phyloP scores from a whole-genome alignment of 2,888 invertebrate species.

The Lutraria lutraria region DNA sequence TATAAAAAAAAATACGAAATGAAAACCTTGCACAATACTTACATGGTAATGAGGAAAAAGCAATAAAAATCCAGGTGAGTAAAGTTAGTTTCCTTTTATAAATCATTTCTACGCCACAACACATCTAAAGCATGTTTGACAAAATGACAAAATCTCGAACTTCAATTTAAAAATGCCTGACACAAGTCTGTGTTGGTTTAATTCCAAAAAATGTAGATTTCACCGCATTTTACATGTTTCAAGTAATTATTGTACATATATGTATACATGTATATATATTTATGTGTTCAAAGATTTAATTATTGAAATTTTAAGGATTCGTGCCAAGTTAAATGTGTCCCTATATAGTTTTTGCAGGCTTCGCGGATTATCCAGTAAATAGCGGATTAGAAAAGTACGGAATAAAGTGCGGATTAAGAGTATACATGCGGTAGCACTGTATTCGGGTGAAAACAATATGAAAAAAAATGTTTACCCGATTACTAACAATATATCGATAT shows the following conservation, averaged over 20 bases:
- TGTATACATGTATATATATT: not conserved
- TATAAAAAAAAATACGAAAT: too few relatives aligned
- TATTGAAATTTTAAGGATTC: not conserved
- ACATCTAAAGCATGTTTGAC: not conserved
- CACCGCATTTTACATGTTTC: not conserved
- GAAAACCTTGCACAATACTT: not conserved
- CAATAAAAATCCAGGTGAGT: conserved; percentile 5
- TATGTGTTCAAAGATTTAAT: not conserved
- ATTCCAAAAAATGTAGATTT: not conserved
- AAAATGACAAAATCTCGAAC: not conserved
- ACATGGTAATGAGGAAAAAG: not conserved
- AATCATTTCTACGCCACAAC: conserved; percentile 24
- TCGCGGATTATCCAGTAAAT: conserved; percentile 23
- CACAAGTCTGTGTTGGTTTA: not conserved
- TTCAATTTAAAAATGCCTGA: not conserved
- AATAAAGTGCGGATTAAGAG: conserved; percentile 17
- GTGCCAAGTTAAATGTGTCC: conserved; percentile 21
- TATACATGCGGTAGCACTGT: not conserved
- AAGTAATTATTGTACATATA: not conserved
- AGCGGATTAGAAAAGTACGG: not conserved
- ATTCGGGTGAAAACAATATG: not conserved
- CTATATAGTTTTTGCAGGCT: not conserved
- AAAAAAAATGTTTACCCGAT: not conserved
- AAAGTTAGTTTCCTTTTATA: conserved; percentile 20
- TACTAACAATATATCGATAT: conserved; percentile 9